Base-by-base conservation (phyloP, 2,888 invertebrate genomes). In the Fragum fragum region DNA sequence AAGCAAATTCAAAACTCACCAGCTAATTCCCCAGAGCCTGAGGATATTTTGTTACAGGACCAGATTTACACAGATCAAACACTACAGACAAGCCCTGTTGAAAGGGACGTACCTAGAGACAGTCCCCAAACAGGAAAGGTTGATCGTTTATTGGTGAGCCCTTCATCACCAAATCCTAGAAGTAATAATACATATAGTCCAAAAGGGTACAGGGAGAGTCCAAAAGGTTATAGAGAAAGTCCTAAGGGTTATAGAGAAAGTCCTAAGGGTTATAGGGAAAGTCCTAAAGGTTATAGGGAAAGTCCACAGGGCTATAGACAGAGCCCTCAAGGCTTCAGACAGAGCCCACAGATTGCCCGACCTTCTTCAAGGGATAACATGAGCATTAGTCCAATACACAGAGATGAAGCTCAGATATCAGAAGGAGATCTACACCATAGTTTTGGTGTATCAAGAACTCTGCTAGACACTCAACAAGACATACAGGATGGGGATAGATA, bases 361-460 rank as follows among this genome's bases (percentile, higher is more conserved):
- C 80, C 80, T 16, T 78, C 75, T 0, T 82, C 83, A n/a, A 52
- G 77, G 53, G 85, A 85, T 16, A 73, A 75, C 71, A 74, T 85
- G 47, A 85, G 63, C 47, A 82, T 85, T 0, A 85, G 85, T 57
- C 85, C 85, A 23, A 69, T 85, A 63, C 80, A 78, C 23, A 59
- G 85, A 26, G 80, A 85, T 47, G 85, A 85, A 53, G 57, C 71
- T 26, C 85, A 85, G 73, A 73, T 85, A n/a, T 42, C 66, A 23
- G 70, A 73, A 1, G 53, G 39, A 3, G 85, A 82, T 71, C 57
- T 85, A 6, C 82, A 78, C 39, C 82, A 80, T 63, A 47, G 47
- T 47, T 47, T 47, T 14, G 47, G 47, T 14, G 28, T 23, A 63
- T 63, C 47, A n/a, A 32, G 28, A 53, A 21, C 11, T 1, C 63